phyloP scores from a whole-genome alignment of 2,888 invertebrate species.

The Podotricha telesiphe region DNA sequence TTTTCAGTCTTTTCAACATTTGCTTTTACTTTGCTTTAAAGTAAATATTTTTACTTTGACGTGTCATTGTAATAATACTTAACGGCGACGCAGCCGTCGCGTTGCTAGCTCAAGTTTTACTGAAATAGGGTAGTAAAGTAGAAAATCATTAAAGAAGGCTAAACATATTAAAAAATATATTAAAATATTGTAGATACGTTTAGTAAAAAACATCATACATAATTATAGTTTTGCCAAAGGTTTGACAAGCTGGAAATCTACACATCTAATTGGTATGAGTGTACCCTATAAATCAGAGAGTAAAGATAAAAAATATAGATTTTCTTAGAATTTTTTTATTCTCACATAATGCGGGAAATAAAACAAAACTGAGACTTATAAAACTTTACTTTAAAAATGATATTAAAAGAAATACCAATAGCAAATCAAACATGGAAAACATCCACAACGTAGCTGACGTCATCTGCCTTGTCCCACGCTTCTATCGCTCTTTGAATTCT shows the following conservation, averaged over 20 bases:
- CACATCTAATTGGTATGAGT: too few relatives aligned
- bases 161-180: too few relatives aligned
- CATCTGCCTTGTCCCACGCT: slow-evolving; percentile 5
- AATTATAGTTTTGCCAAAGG: too few relatives aligned
- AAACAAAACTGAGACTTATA: neutral
- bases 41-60: slow-evolving; percentile 27
- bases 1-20: slow-evolving; percentile 31
- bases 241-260: too few relatives aligned
- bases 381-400: neutral
- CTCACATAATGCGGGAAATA: neutral
- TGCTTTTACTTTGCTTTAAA: slow-evolving; percentile 31
- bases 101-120: neutral
- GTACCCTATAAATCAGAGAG: too few relatives aligned
- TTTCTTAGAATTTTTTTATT: too few relatives aligned
- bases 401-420: neutral
- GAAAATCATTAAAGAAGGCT: neutral
- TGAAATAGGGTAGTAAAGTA: neutral
- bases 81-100: neutral
- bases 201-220: too few relatives aligned
- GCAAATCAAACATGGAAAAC: neutral
- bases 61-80: slow-evolving; percentile 10
- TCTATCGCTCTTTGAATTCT: slow-evolving; percentile 7
- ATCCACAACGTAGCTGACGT: neutral
- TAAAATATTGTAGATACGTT: too few relatives aligned
- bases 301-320: too few relatives aligned